phyloP scores from a whole-genome alignment of 2,888 invertebrate genomes.

The Drepana falcataria region DNA sequence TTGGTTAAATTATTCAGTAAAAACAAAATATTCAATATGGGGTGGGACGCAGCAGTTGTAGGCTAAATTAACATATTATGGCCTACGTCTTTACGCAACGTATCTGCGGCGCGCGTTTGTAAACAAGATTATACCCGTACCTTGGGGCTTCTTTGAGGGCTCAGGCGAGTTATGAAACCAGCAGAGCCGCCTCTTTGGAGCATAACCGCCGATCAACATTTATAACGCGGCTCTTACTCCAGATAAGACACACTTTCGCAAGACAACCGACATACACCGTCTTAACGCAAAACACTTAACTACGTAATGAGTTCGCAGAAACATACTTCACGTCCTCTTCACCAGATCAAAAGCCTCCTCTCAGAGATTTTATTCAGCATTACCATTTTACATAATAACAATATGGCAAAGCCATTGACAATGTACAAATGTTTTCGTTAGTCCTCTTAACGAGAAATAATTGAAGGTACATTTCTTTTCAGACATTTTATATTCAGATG shows the following conservation, averaged over 20 bases:
- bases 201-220: conserved; percentile 25
- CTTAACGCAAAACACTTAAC: not conserved
- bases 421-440: too few relatives aligned
- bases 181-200: conserved; percentile 15
- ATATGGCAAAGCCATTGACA: too few relatives aligned
- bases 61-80: conserved; percentile 57
- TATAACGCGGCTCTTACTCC: conserved; percentile 18
- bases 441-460: too few relatives aligned
- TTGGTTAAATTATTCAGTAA: conserved; percentile 52
- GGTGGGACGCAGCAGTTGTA: conserved; percentile 41
- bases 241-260: conserved; percentile 9
- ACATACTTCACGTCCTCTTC: not conserved
- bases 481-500: too few relatives aligned
- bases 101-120: conserved; percentile 38
- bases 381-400: too few relatives aligned
- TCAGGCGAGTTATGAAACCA: conserved; percentile 36
- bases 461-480: too few relatives aligned
- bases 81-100: conserved; percentile 36
- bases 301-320: not conserved
- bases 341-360: too few relatives aligned
- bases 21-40: conserved; percentile 60
- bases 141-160: conserved; percentile 18
- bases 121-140: conserved; percentile 41
- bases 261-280: not conserved
- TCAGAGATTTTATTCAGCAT: too few relatives aligned